These are phyloP conservation scores for Orchestes rusci DNA, from an alignment of 2,888 invertebrate species.

Conservation along the genomic window DNA sequence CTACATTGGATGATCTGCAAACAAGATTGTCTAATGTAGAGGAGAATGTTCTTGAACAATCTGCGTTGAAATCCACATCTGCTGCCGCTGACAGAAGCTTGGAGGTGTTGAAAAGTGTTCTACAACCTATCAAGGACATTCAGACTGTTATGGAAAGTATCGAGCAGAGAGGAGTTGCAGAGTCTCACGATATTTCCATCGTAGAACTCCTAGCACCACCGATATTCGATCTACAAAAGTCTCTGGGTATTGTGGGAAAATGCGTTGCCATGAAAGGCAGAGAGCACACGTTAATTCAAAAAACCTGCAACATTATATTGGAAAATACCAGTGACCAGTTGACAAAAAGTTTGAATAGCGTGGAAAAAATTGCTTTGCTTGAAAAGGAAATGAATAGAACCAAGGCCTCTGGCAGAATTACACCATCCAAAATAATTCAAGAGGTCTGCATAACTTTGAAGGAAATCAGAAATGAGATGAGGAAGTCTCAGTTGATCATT, in stretches of 20 bases:
- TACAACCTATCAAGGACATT: conserved; percentile 57
- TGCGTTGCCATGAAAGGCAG: conserved; percentile 61
- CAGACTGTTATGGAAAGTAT: conserved; percentile 52
- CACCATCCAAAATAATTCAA: conserved; percentile 42
- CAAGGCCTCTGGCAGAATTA: conserved; percentile 38
- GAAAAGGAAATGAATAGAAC: conserved; percentile 42
- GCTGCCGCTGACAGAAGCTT: conserved; percentile 60
- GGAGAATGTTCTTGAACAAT: conserved; percentile 57
- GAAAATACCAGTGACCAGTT: conserved; percentile 54
- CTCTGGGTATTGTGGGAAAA: conserved; percentile 59
- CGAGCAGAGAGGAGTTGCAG: conserved; percentile 24
- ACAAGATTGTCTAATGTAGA: conserved; percentile 56
- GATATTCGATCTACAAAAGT: conserved; percentile 57
- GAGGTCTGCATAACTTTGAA: conserved; percentile 52
- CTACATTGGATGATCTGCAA: conserved; percentile 45
- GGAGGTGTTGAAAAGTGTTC: conserved; percentile 56
- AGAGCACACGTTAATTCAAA: conserved; percentile 59
- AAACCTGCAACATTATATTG: conserved; percentile 60
- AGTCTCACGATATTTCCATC: conserved; percentile 43
- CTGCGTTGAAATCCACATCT: conserved; percentile 59
- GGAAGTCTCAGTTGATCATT: conserved; percentile 32
- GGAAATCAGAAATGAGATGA: conserved; percentile 51
- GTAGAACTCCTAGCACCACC: conserved; percentile 53
- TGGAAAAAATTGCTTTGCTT: conserved; percentile 48
- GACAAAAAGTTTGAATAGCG: conserved; percentile 48